phyloP scores from a whole-genome alignment of 2,113 vertebrate genomes.

The Mormoops blainvillei region DNA sequence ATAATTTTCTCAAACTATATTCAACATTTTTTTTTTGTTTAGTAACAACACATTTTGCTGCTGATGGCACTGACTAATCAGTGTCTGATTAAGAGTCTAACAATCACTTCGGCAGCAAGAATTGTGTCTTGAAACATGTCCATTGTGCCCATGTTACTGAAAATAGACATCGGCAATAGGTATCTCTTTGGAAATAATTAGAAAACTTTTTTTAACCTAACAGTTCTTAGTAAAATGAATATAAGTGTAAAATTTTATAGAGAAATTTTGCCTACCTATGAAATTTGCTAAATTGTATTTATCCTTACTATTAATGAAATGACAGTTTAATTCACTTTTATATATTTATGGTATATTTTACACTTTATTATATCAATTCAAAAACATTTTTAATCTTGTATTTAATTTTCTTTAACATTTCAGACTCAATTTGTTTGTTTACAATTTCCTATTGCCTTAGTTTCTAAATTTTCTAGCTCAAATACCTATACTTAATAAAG shows the following conservation, averaged over 20 bases:
- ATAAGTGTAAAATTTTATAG: not conserved
- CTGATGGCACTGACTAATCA: not conserved
- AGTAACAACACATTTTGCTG: constrained; percentile 21
- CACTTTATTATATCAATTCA: not conserved
- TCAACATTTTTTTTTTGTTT: not conserved
- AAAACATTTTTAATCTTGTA: not conserved
- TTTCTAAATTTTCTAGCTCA: not conserved
- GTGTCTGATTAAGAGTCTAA: not conserved
- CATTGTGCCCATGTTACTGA: not conserved
- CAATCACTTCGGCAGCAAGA: not conserved
- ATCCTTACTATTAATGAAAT: not conserved
- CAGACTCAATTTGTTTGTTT: not conserved
- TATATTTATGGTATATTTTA: not conserved
- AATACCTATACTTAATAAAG: not conserved
- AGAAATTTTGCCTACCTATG: not conserved
- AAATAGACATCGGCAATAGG: not conserved
- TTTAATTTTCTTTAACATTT: not conserved
- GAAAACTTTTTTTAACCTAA: not conserved
- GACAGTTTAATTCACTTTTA: not conserved
- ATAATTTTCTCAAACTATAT: not conserved
- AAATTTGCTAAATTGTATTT: not conserved
- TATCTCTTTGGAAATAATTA: not conserved
- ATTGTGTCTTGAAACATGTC: not conserved
- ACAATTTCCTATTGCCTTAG: not conserved
- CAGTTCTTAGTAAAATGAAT: not conserved